Evolutionary conservation across 2,888 invertebrate genomes (phyloP), one percentile per base, ranked within the genome.

Genomic region (Bugula neritina): DNA sequence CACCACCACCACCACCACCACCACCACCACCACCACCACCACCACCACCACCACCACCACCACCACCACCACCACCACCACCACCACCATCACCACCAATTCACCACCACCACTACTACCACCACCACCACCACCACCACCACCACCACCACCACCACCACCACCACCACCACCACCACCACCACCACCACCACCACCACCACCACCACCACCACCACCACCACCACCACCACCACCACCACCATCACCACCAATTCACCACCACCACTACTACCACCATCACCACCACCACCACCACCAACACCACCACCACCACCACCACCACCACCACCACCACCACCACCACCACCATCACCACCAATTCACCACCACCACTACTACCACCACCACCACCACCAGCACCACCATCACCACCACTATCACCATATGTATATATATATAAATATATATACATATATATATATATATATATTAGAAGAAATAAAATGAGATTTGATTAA

Each of bases 181-280:
- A 35, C n/a, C 57, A 21, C 35, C 54, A 54, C 57, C 71, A 71
- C 57, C 29, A 71, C 57, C 34, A 71, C 54, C 43, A 57, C 57
- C 43, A 54, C 57, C 43, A 1, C 35, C 54, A 34, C 31, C 69
- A 23, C 58, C 71, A 71, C 52, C 69, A 71, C 54, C 35, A 71
- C 54, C 31, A 72, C 70, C 35, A 72, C 69, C 69, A 72, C 34
- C 29, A 71, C 71, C 54, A 71, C 71, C 54, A 72, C 57, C 69
- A 71, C 71, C 69, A 72, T 71, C 71, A 71, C 71, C 54, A 71
- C 71, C 54, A 71, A 55, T 71, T 57, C 29, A 71, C 71, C 29
- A 54, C 72, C 43, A 72, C 54, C 29, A 54, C 70, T 54, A 55
- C 71, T n/a, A 31, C 52, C 55, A 71, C 43, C 35, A 25, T 13